Evolutionary conservation across 2,888 invertebrate genomes (phyloP).

Genomic region (Drosophila merina): DNA sequence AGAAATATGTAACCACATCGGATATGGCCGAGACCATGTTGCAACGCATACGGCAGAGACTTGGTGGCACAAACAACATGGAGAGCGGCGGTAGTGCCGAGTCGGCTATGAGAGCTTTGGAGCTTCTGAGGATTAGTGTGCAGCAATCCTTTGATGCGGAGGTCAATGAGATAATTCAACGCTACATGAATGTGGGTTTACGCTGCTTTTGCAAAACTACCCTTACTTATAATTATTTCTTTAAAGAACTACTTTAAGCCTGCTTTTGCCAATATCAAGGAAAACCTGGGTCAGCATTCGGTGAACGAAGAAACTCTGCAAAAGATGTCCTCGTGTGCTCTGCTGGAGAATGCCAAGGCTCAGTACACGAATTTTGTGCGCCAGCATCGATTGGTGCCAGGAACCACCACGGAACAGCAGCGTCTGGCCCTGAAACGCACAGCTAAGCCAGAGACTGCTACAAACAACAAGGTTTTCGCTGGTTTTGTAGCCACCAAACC

Average conservation of each 20-base stretch:
- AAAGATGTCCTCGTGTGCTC: conserved; percentile 83
- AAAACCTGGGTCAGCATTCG: conserved; percentile 86
- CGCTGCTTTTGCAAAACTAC: too few relatives aligned
- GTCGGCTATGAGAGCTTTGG: conserved; percentile 85
- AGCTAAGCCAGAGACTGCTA: conserved; percentile 61
- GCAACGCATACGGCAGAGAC: conserved; percentile 80
- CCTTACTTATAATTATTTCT: conserved; percentile 4
- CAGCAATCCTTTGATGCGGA: conserved; percentile 87
- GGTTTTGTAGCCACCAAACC: conserved; percentile 53
- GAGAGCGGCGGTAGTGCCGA: conserved; percentile 78
- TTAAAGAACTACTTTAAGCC: conserved; percentile 86
- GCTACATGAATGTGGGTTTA: conserved; percentile 85
- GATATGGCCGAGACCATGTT: conserved; percentile 82
- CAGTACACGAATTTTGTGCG: conserved; percentile 81
- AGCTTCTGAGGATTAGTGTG: conserved; percentile 86
- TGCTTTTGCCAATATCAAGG: conserved; percentile 87
- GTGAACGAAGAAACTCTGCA: conserved; percentile 86
- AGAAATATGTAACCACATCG: conserved; percentile 82
- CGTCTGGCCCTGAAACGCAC: conserved; percentile 75
- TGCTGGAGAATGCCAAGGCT: conserved; percentile 82
- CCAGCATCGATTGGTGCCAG: conserved; percentile 54
- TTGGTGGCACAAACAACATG: conserved; percentile 68
- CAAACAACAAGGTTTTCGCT: conserved; percentile 47
- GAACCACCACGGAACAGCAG: conserved; percentile 34
- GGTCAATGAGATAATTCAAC: conserved; percentile 86